Percentiles rank a stretch among this genome's conserved stretches.
Conservation (phyloP, 1,140 invertebrate genomes). For the Zaprionus lachaisei region DNA sequence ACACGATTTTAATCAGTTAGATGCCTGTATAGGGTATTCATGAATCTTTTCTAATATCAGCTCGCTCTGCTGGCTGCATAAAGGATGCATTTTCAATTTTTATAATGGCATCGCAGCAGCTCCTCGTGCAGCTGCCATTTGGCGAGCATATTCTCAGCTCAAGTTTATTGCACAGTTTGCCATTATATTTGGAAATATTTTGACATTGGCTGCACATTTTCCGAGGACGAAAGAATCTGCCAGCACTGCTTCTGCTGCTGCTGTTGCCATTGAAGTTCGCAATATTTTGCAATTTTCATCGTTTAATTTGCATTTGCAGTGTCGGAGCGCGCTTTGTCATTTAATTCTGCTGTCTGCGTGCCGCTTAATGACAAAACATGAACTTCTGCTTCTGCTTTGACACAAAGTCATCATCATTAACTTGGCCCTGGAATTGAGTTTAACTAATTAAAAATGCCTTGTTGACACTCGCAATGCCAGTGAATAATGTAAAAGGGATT, state of each 20-base stretch:
- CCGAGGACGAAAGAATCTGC: not conserved
- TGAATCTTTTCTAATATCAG: slow-evolving; percentile 27
- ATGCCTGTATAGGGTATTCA: slow-evolving; percentile 4
- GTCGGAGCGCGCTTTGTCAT: slow-evolving; percentile 1
- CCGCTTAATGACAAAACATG: slow-evolving; percentile 12
- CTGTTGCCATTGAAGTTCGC: not conserved
- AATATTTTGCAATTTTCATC: slow-evolving; percentile 42
- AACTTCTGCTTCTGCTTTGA: slow-evolving; percentile 9
- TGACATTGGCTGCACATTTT: slow-evolving; percentile 16
- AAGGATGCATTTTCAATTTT: slow-evolving; percentile 69
- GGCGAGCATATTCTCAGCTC: slow-evolving; percentile 24
- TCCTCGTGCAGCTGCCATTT: slow-evolving; percentile 22
- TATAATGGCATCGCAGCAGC: slow-evolving; percentile 55
- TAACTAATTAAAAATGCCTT: slow-evolving; percentile 48
- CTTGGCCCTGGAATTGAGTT: slow-evolving; percentile 8
- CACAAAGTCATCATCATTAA: not conserved
- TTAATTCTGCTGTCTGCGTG: slow-evolving; percentile 15
- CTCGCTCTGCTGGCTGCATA: slow-evolving; percentile 25
- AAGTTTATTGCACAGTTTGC: slow-evolving; percentile 40
- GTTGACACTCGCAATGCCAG: slow-evolving; percentile 25
- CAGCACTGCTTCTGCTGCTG: not conserved
- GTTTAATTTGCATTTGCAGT: slow-evolving; percentile 45
- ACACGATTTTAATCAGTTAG: not conserved
- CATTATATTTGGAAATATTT: slow-evolving; percentile 48
- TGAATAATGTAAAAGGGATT: slow-evolving; percentile 20